Percentiles rank a stretch among this genome's conserved stretches.
Conservation (phyloP, 2,113 vertebrate genomes). For the Anarhynchus alexandrinus region DNA sequence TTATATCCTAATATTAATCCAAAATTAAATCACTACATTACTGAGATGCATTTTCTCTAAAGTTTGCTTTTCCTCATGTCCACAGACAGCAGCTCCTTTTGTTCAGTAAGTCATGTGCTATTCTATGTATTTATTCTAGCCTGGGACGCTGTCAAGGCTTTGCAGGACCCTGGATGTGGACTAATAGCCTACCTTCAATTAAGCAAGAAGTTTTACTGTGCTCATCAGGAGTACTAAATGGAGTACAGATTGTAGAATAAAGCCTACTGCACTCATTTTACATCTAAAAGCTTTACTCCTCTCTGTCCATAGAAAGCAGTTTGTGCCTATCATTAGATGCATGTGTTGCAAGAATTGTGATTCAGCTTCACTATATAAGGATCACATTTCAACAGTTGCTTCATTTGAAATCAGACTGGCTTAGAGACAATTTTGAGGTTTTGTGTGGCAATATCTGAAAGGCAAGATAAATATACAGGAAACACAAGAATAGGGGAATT, state of each 20-base stretch:
- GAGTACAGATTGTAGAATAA: not conserved
- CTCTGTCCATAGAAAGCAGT: not conserved
- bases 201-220: not conserved
- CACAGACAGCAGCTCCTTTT: not conserved
- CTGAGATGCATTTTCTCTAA: not conserved
- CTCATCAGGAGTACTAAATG: not conserved
- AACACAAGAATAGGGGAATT: not conserved
- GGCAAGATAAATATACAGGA: conserved; percentile 12
- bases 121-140: not conserved
- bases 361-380: conserved; percentile 35
- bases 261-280: not conserved
- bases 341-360: conserved; percentile 32
- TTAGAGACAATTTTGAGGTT: conserved; percentile 1
- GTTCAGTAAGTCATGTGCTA: not conserved
- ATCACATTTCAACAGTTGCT: conserved; percentile 50
- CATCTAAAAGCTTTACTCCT: not conserved
- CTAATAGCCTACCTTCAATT: not conserved
- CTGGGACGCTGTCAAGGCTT: not conserved
- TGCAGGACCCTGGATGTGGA: not conserved
- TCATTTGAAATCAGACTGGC: conserved; percentile 36
- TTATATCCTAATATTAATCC: not conserved
- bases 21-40: not conserved
- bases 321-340: not conserved
- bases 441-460: conserved; percentile 21
- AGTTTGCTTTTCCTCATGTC: not conserved